Evolutionary conservation across 2,797 vertebrate species (phyloP).

Genomic region (Alectoris magna): DNA sequence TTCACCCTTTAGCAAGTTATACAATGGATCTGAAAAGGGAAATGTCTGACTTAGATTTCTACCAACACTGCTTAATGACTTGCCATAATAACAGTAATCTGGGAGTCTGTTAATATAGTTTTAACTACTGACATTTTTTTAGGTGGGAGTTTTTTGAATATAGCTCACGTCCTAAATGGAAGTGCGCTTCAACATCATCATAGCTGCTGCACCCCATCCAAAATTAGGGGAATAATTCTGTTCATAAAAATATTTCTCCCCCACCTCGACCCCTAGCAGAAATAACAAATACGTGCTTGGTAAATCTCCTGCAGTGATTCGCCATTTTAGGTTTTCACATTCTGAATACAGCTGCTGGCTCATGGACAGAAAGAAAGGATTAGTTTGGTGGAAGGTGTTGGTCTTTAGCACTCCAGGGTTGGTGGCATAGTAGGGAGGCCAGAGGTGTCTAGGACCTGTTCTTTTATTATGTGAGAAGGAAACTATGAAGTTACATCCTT

Average conservation of each 20-base stretch:
- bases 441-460: rapidly evolving
- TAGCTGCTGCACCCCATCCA: not conserved
- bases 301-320: not conserved
- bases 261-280: not conserved
- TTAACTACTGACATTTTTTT: constrained; percentile 8
- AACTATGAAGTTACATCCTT: not conserved
- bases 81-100: not conserved
- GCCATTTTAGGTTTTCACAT: not conserved
- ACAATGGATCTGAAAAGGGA: not conserved
- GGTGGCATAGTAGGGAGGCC: not conserved
- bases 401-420: not conserved
- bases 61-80: not conserved
- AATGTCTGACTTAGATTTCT: constrained; percentile 24
- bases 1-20: not conserved
- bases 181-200: not conserved
- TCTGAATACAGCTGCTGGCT: not conserved
- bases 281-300: not conserved
- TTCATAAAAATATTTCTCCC: not conserved
- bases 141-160: not conserved
- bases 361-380: rapidly evolving
- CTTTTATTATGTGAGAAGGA: not conserved
- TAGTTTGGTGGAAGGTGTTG: not conserved
- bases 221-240: not conserved
- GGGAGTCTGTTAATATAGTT: not conserved
- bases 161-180: not conserved